A percentile compares a stretch with the other conserved stretches of the same genome.
Conservation (phyloP, 1,140 invertebrate genomes). For the Tribolium castaneum region DNA sequence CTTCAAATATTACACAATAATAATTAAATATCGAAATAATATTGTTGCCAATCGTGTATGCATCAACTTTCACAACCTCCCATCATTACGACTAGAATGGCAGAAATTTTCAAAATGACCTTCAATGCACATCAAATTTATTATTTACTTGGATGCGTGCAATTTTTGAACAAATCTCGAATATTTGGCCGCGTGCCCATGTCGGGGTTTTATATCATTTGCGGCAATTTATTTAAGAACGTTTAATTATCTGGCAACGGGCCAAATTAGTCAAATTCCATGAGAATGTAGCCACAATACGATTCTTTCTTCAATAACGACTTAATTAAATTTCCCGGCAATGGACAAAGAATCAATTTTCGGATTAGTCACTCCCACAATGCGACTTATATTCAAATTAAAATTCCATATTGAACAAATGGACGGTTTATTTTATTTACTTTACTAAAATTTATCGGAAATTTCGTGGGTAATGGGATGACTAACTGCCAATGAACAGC, state of each 20-base stretch:
- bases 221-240: conserved; percentile 58
- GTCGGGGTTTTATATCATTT: conserved; percentile 55
- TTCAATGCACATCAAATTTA: background rate
- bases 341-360: conserved; percentile 7
- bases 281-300: conserved; percentile 13
- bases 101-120: background rate
- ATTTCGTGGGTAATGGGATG: conserved; percentile 4
- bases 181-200: conserved; percentile 47
- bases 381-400: conserved; percentile 1
- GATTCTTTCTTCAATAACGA: conserved; percentile 15
- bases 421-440: conserved; percentile 9
- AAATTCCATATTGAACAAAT: background rate
- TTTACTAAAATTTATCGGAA: background rate
- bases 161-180: conserved; percentile 38
- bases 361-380: background rate
- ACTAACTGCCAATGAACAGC: conserved; percentile 23
- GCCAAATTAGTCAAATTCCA: conserved; percentile 58
- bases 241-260: conserved; percentile 56
- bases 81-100: conserved; percentile 3
- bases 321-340: background rate
- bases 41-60: conserved; percentile 28
- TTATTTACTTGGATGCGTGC: background rate
- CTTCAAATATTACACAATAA: conserved; percentile 31
- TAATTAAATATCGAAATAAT: conserved; percentile 34
- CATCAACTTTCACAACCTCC: conserved; percentile 24